Base-by-base conservation (phyloP, 1,140 invertebrate species). In the Thaumatotibia leucotreta region DNA sequence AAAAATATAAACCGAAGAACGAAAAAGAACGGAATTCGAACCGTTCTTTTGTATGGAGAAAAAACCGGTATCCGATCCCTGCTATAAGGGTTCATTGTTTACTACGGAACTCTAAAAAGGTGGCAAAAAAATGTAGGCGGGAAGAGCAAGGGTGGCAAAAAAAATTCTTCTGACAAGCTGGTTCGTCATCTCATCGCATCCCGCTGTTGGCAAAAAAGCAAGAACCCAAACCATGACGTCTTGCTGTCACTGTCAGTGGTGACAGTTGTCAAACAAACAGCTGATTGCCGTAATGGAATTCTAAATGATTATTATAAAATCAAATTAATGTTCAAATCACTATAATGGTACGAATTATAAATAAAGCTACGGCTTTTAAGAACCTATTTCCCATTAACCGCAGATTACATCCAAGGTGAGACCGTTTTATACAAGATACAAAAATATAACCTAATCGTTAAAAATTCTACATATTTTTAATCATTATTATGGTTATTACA, bases 281-380 rank as follows among this genome's bases (percentile, higher is more conserved):
- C 50, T 54, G 50, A 54, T 24, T 27, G 11, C 35, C 1, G 35
- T 39, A 14, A 39, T 39, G 35, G 35, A 39, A 39, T 39, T 5
- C 6, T 11, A 0, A 35, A 11, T n/a, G n/a, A 14, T 39, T 39
- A 14, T 39, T 5, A 39, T 39, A 39, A 5, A 39, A 17, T 39
- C 1, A 39, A 39, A 17, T 39, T 0, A 4, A 31, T 29, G 45
- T 20, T 27, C 33, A 4, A 31, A 61, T 5, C 4, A 14, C 14
- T 23, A 32, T 62, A 33, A 32, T 62, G 61, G 32, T 62, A n/a
- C 32, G 32, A 10, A 62, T 62, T 62, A 62, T 62, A 32, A 32
- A 62, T 62, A 62, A 32, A 33, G 8, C 31, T 17, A 4, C 33
- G 17, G 29, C 33, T 33, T 4, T 62, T 17, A 62, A 62, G 20